Base-by-base conservation (phyloP, 2,113 vertebrate genomes). In the Seriola quinqueradiata region DNA sequence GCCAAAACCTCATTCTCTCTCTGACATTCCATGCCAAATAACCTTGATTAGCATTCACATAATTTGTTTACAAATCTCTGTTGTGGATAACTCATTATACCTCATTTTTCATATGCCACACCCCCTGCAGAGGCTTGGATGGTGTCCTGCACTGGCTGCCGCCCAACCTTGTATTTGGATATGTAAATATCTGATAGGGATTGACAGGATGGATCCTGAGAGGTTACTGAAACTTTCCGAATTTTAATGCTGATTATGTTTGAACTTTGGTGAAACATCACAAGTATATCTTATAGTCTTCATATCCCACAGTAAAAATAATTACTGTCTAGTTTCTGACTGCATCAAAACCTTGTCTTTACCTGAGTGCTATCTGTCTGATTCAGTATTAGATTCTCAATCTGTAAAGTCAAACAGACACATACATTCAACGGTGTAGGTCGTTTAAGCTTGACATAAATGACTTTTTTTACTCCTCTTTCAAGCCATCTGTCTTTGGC, bases 41-140 rank as follows among this genome's bases (percentile, higher is more conserved):
- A 81, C 79, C 67, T 70, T 81, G 67, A 87, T 87, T 83, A 76
- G 77, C 60, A 25, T 19, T 61, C 46, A 52, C 46, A 42, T 74
- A 40, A 88, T 90, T 86, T 85, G 84, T 88, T 86, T 81, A 78
- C 79, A 83, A 70, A 86, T 81, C 40, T 83, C 66, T 75, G 73
- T 36, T 60, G 57, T 23, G 50, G 54, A 32, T 68, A 19, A 28
- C 71, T 87, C 64, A 77, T 83, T 85, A 74, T 46, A 61, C 5
- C 71, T 1, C 23, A 87, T 86, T 81, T 84, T 79, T 88, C 75
- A 89, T 70, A 69, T 52, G 50, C 60, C 69, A 59, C 14, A 0
- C 55, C 73, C 71, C 80, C 83, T 14, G 36, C 60, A 38, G 78
- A 84, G 60, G 60, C 28, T 78, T 78, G 84, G 75, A 75, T 8